Percentiles rank a stretch among this genome's conserved stretches.
Evolutionary conservation across 2,797 vertebrate genomes (phyloP).

Genomic region (Vipera latastei): DNA sequence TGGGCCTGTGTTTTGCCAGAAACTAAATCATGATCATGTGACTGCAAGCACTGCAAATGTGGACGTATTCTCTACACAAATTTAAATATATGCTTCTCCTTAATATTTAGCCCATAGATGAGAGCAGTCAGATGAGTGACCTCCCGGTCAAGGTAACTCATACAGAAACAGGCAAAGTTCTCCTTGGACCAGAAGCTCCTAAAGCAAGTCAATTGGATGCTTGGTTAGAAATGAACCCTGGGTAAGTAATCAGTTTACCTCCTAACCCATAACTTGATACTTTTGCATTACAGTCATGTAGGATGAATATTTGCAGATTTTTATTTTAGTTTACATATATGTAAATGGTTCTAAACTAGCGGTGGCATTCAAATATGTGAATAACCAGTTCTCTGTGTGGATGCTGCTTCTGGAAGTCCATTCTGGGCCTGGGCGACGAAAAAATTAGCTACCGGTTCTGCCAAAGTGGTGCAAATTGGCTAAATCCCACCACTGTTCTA

Average conservation of each 20-base stretch:
- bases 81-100: background rate
- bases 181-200: slow-evolving; percentile 93
- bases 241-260: slow-evolving; percentile 72
- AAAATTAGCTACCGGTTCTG: too few relatives aligned
- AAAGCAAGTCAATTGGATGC: slow-evolving; percentile 97
- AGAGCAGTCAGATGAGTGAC: slow-evolving; percentile 98
- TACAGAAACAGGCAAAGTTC: slow-evolving; percentile 93
- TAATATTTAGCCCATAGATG: slow-evolving; percentile 86
- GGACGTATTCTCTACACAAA: background rate
- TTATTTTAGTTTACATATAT: background rate
- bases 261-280: fast-evolving
- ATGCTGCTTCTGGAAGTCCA: too few relatives aligned
- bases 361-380: too few relatives aligned
- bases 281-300: background rate
- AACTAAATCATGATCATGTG: background rate
- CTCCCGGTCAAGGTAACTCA: slow-evolving; percentile 98
- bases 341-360: background rate
- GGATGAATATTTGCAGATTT: background rate
- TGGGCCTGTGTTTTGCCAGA: background rate
- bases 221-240: slow-evolving; percentile 98
- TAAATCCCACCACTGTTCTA: background rate
- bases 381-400: too few relatives aligned
- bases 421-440: too few relatives aligned
- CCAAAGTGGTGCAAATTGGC: too few relatives aligned
- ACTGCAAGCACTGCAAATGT: background rate